A percentile compares a stretch with the other conserved stretches of the same genome.
Evolutionary conservation across 1,140 invertebrate species (phyloP).

Genomic region (Dendrolimus kikuchii): DNA sequence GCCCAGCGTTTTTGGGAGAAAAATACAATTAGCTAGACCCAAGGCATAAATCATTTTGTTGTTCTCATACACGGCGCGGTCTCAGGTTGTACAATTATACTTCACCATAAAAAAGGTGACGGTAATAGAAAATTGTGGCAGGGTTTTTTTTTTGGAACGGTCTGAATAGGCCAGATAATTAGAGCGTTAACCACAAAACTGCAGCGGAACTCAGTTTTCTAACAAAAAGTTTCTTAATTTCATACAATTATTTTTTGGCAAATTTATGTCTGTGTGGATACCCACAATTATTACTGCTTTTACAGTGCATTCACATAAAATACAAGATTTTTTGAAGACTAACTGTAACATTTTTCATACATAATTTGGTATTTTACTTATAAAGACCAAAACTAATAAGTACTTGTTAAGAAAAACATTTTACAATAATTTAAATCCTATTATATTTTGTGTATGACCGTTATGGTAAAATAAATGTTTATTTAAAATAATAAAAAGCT

Average conservation of each 20-base stretch:
- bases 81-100: slow-evolving; percentile 59
- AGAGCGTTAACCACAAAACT: slow-evolving; percentile 20
- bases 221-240: neutral
- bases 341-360: too few relatives aligned
- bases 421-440: too few relatives aligned
- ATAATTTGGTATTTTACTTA: too few relatives aligned
- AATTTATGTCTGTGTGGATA: slow-evolving; percentile 1
- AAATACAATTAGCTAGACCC: slow-evolving; percentile 63
- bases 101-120: slow-evolving; percentile 35
- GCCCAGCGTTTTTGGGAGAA: slow-evolving; percentile 50
- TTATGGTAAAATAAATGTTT: too few relatives aligned
- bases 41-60: slow-evolving; percentile 54
- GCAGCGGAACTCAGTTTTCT: neutral
- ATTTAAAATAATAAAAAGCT: too few relatives aligned
- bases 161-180: slow-evolving; percentile 39
- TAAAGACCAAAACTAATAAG: too few relatives aligned
- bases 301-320: too few relatives aligned
- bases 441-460: too few relatives aligned
- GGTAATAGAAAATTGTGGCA: slow-evolving; percentile 40
- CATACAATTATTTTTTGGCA: neutral
- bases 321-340: too few relatives aligned
- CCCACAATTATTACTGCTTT: too few relatives aligned
- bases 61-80: slow-evolving; percentile 29
- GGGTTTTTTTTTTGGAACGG: slow-evolving; percentile 22
- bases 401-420: too few relatives aligned